Conservation (phyloP, 2,797 vertebrate genomes). For the Hypotaenidia okinawae region DNA sequence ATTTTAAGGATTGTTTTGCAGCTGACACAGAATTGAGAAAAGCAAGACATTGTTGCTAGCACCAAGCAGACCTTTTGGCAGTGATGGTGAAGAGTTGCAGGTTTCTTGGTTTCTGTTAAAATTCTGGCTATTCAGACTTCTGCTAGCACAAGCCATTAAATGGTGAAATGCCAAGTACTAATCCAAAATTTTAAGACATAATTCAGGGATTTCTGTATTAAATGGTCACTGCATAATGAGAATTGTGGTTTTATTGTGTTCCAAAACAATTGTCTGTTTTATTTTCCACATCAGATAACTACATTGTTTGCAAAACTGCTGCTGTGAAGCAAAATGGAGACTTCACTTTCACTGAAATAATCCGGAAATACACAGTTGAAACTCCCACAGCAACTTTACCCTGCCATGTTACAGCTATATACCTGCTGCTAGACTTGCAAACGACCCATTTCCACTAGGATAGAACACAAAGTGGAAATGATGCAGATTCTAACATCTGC, state of each 20-base stretch:
- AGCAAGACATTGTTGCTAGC: conserved; percentile 8
- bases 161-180: conserved; percentile 7
- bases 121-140: not conserved
- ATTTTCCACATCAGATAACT: conserved; percentile 55
- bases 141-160: not conserved
- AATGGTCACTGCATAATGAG: conserved; percentile 5
- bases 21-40: not conserved
- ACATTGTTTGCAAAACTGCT: not conserved
- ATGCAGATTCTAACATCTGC: conserved; percentile 26
- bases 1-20: conserved; percentile 36
- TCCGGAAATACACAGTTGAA: conserved; percentile 17
- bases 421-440: conserved; percentile 58
- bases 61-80: conserved; percentile 18
- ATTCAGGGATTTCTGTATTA: conserved; percentile 42
- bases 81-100: not conserved
- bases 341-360: conserved; percentile 43
- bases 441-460: conserved; percentile 29
- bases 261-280: conserved; percentile 31
- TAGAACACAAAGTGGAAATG: conserved; percentile 16
- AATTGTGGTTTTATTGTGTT: conserved; percentile 40
- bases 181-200: conserved; percentile 31
- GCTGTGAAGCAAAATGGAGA: not conserved
- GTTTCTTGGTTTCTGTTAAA: conserved; percentile 12
- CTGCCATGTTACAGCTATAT: conserved; percentile 43
- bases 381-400: conserved; percentile 46